Evolutionary conservation across 1,140 invertebrate species (phyloP).

Genomic region (Cydia fagiglandana): DNA sequence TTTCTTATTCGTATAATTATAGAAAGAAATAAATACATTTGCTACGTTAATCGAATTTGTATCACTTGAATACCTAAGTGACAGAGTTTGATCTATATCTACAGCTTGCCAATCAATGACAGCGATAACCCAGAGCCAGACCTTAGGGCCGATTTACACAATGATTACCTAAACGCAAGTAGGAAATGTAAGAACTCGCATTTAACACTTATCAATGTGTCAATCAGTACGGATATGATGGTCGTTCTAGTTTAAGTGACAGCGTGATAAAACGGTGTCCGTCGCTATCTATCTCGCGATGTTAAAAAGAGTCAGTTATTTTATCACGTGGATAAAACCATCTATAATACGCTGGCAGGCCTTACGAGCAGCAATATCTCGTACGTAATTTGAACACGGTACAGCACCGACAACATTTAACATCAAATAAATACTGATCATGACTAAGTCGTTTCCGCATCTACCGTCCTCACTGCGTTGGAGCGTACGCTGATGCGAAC

Average conservation of each 20-base stretch:
- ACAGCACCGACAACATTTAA: constrained; percentile 23
- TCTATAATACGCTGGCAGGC: too few species aligned
- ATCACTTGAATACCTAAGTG: not conserved
- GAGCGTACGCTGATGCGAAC: constrained; percentile 10
- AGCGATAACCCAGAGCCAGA: not conserved
- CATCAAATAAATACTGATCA: constrained; percentile 17
- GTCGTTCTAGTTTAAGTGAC: too few species aligned
- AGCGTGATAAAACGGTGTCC: too few species aligned
- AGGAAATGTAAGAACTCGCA: too few species aligned
- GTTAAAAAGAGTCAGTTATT: too few species aligned
- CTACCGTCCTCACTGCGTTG: not conserved
- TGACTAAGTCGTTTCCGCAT: not conserved
- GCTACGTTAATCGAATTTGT: not conserved
- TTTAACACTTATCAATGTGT: too few species aligned
- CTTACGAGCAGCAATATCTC: not conserved
- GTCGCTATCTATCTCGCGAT: too few species aligned
- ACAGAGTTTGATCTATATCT: not conserved
- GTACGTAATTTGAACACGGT: not conserved
- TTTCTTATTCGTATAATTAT: not conserved
- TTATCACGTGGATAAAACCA: too few species aligned
- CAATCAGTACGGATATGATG: too few species aligned
- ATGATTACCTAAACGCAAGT: too few species aligned
- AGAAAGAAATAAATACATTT: not conserved
- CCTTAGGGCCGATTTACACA: too few species aligned
- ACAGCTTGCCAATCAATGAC: not conserved